Percentiles rank a stretch among this genome's conserved stretches.
Conservation (phyloP, 2,113 vertebrate species). For the Bostrychus sinensis region DNA sequence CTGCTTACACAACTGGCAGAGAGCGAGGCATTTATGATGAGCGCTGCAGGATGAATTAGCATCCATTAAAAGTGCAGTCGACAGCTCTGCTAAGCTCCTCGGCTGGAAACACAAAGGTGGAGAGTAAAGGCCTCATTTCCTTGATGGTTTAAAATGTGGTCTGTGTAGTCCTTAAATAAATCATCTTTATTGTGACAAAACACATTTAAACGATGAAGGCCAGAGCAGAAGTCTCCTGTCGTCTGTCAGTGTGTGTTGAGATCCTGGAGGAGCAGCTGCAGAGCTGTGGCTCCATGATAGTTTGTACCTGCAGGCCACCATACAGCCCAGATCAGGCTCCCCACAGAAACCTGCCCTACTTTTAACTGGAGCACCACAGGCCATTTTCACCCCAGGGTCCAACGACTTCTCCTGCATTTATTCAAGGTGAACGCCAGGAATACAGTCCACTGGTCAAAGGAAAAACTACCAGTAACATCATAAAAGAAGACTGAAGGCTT, state of each 20-base stretch:
- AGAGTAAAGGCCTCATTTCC: slow-evolving; percentile 57
- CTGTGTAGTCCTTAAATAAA: slow-evolving; percentile 63
- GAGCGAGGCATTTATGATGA: slow-evolving; percentile 51
- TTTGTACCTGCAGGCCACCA: slow-evolving; percentile 67
- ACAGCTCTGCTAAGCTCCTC: slow-evolving; percentile 51
- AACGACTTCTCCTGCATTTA: slow-evolving; percentile 40
- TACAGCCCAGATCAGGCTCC: slow-evolving; percentile 58
- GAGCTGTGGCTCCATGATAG: slow-evolving; percentile 41
- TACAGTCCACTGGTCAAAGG: slow-evolving; percentile 25
- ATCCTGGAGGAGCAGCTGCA: slow-evolving; percentile 38
- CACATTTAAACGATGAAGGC: slow-evolving; percentile 55
- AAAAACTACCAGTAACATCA: slow-evolving; percentile 8
- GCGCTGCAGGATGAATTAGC: slow-evolving; percentile 65
- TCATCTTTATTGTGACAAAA: slow-evolving; percentile 68
- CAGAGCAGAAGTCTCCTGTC: slow-evolving; percentile 45
- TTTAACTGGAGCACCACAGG: slow-evolving; percentile 44
- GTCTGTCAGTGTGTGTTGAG: slow-evolving; percentile 55
- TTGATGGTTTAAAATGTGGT: slow-evolving; percentile 47
- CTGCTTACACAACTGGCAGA: slow-evolving; percentile 62
- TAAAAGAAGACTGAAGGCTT: slow-evolving; percentile 1
- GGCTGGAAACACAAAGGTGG: slow-evolving; percentile 44
- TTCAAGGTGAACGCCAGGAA: slow-evolving; percentile 64
- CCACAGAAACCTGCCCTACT: slow-evolving; percentile 64
- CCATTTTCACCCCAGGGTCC: slow-evolving; percentile 49
- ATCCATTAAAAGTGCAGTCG: slow-evolving; percentile 61